Conservation (phyloP, 2,113 vertebrate species). For the Labrus mixtus region DNA sequence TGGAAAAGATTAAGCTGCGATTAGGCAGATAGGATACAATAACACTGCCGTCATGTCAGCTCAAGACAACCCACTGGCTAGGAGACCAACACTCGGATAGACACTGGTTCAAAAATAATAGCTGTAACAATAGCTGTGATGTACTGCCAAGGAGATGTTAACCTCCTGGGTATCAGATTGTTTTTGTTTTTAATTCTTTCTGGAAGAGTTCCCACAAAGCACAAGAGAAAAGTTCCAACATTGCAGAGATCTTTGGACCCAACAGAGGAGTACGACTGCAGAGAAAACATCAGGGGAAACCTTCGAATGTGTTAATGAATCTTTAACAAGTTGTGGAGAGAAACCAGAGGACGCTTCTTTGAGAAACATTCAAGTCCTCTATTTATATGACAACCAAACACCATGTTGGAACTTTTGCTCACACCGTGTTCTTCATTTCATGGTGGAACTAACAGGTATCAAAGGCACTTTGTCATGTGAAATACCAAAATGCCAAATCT, state of each 20-base stretch:
- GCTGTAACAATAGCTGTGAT: conserved; percentile 35
- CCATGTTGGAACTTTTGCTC: conserved; percentile 21
- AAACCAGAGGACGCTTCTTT: conserved; percentile 1
- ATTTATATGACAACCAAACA: conserved; percentile 20
- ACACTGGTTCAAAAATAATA: conserved; percentile 45
- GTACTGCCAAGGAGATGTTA: conserved; percentile 26
- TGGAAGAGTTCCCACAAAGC: conserved; percentile 15
- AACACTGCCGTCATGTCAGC: conserved; percentile 36
- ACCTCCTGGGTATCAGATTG: conserved; percentile 20
- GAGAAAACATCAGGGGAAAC: conserved; percentile 7
- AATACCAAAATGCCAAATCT: conserved; percentile 54
- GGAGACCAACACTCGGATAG: conserved; percentile 29
- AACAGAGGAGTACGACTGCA: neutral
- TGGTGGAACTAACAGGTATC: conserved; percentile 49
- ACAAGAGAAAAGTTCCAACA: conserved; percentile 13
- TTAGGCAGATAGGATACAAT: conserved; percentile 59
- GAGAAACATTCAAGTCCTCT: neutral
- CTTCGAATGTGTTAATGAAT: conserved; percentile 31
- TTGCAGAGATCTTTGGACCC: neutral
- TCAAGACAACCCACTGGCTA: conserved; percentile 20
- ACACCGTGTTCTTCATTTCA: conserved; percentile 52
- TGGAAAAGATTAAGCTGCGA: conserved; percentile 55
- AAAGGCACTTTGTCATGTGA: conserved; percentile 56
- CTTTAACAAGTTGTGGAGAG: conserved; percentile 29
- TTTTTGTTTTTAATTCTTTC: conserved; percentile 19